A percentile compares a stretch with the other conserved stretches of the same genome.
These are phyloP conservation scores for Paradoxurus hermaphroditus DNA, from an alignment of 2,113 vertebrate genomes.

Conservation along the genomic window DNA sequence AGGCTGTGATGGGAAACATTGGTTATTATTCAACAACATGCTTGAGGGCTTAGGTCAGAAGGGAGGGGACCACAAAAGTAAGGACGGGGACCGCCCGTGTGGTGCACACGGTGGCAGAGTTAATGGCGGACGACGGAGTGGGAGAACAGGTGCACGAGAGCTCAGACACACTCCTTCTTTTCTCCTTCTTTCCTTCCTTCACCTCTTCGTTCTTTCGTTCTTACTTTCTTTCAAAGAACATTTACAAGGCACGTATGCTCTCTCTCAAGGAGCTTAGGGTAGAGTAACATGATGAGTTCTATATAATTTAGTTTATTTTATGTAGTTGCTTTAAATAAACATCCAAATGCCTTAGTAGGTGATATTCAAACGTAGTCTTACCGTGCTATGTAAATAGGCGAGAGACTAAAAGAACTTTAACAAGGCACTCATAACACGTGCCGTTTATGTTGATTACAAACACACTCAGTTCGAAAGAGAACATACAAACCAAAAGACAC, in stretches of 20 bases:
- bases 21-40: neutral
- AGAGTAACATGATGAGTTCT: neutral
- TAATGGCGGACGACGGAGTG: too few species aligned
- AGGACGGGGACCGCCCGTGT: fast-evolving
- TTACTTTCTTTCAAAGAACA: neutral
- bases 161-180: fast-evolving
- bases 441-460: neutral
- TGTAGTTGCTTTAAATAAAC: neutral
- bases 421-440: neutral
- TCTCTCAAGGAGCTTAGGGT: neutral
- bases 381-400: neutral
- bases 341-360: neutral
- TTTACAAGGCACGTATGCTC: neutral
- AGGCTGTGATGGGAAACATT: slow-evolving; percentile 13
- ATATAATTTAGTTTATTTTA: neutral
- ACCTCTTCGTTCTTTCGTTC: neutral
- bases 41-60: neutral
- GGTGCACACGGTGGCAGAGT: neutral
- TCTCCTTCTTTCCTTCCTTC: neutral
- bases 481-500: neutral
- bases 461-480: neutral
- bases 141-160: neutral
- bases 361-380: neutral
- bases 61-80: neutral
- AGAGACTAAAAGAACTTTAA: neutral